These are phyloP conservation scores for Bubo bubo DNA, from an alignment of 2,113 vertebrate species.

Conservation along the genomic window DNA sequence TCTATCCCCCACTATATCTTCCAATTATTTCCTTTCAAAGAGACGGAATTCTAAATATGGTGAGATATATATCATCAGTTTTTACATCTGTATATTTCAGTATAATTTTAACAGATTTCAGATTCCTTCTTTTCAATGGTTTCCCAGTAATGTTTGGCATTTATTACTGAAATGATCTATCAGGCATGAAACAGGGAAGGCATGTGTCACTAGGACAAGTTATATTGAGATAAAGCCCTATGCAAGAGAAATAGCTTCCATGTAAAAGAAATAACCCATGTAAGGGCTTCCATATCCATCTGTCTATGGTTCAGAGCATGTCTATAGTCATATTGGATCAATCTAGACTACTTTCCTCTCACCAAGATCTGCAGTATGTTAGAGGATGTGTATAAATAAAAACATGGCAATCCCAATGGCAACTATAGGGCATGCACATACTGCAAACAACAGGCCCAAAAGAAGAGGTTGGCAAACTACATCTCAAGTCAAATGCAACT, in stretches of 20 bases:
- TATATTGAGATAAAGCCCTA: background rate
- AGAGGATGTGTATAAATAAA: background rate
- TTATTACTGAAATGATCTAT: background rate
- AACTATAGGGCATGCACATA: background rate
- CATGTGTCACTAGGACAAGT: background rate
- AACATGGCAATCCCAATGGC: background rate
- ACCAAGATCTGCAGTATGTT: background rate
- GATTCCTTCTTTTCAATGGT: background rate
- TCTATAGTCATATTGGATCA: background rate
- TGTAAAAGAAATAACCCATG: background rate
- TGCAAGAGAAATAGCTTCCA: background rate
- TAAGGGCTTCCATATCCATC: background rate
- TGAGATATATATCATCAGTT: background rate
- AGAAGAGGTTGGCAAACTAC: background rate
- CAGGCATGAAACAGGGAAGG: background rate
- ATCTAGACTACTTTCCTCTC: background rate
- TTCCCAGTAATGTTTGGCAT: background rate
- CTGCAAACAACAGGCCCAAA: background rate
- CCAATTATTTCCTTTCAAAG: background rate
- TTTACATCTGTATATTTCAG: background rate
- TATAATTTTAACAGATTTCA: background rate
- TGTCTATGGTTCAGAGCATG: background rate
- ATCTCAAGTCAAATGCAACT: background rate
- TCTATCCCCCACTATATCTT: background rate
- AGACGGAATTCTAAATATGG: background rate